These are phyloP conservation scores for Scomber colias DNA, from an alignment of 2,113 vertebrate species.

Conservation along the genomic window DNA sequence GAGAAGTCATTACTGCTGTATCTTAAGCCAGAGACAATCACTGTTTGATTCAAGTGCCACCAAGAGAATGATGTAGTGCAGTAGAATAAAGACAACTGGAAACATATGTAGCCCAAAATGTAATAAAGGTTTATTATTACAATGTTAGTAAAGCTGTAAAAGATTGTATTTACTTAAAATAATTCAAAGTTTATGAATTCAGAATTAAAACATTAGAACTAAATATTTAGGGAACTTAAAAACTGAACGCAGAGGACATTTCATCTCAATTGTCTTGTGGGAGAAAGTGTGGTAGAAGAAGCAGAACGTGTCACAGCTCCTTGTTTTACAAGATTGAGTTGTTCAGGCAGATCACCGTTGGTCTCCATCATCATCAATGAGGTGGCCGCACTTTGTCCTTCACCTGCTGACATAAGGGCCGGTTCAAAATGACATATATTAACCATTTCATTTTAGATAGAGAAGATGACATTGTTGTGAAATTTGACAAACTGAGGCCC, in stretches of 20 bases:
- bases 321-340: neutral
- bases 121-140: neutral
- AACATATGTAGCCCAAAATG: neutral
- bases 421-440: neutral
- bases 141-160: neutral
- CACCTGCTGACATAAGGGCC: conserved; percentile 32
- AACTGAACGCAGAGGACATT: neutral
- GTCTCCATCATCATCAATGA: conserved; percentile 39
- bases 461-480: too few species aligned
- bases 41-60: neutral
- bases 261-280: neutral
- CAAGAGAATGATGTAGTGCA: neutral
- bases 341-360: neutral
- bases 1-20: neutral
- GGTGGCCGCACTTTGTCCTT: conserved; percentile 26
- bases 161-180: neutral
- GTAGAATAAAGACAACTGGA: neutral
- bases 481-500: too few species aligned
- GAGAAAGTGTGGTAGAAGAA: conserved; percentile 19
- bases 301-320: neutral
- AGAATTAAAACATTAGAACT: neutral
- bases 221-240: neutral
- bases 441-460: too few species aligned
- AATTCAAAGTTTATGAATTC: neutral
- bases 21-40: neutral